Percentiles rank a stretch among this genome's conserved stretches.
These are phyloP conservation scores for Acrocera orbiculus DNA, from an alignment of 2,888 invertebrate species.

Conservation along the genomic window DNA sequence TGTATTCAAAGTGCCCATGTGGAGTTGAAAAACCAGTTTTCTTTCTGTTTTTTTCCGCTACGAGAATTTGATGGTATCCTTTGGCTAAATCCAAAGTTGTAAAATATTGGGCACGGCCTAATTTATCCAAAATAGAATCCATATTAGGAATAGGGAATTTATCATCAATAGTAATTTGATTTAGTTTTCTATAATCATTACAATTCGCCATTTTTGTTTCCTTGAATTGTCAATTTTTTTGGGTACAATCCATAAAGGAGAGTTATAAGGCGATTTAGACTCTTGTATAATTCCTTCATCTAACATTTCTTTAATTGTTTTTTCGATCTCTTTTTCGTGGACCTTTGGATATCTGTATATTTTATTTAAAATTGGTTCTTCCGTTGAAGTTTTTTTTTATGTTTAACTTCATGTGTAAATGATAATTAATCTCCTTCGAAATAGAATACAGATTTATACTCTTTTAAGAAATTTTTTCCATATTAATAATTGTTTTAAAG, in stretches of 20 bases:
- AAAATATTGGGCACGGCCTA: conserved; percentile 6
- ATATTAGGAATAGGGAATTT: conserved; percentile 9
- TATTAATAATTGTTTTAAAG: no score
- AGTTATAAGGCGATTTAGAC: conserved; percentile 7
- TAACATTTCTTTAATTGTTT: conserved; percentile 6
- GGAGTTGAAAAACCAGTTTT: no score
- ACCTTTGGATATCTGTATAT: conserved; percentile 3
- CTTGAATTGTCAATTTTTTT: conserved; percentile 9
- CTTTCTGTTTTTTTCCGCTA: no score
- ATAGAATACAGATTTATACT: no score
- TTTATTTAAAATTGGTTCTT: conserved; percentile 6
- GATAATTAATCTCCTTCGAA: no score
- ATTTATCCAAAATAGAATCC: conserved; percentile 6
- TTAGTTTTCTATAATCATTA: conserved; percentile 9
- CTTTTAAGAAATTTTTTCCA: no score
- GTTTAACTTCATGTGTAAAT: no score
- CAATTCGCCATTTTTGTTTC: conserved; percentile 7
- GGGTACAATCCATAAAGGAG: conserved; percentile 7
- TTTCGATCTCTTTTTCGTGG: conserved; percentile 6
- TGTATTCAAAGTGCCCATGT: no score
- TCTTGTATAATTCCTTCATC: conserved; percentile 6
- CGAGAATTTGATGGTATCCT: conserved; percentile 10
- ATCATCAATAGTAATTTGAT: conserved; percentile 8
- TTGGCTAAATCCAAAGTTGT: conserved; percentile 5
- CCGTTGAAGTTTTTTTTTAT: conserved; percentile 7